These are phyloP conservation scores for Rhagonycha lutea DNA, from an alignment of 2,888 invertebrate species.

Conservation along the genomic window DNA sequence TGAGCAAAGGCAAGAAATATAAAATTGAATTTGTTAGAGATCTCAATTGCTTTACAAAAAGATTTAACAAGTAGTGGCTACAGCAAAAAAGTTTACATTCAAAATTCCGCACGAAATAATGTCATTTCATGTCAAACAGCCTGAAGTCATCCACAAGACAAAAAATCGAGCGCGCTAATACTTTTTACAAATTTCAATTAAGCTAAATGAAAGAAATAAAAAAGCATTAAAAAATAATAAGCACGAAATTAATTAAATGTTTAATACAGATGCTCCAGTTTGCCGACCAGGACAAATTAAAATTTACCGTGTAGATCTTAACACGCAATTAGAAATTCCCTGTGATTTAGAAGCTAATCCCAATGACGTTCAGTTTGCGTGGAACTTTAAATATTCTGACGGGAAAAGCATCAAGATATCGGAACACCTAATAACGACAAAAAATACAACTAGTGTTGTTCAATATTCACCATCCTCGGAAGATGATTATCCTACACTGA, in stretches of 20 bases:
- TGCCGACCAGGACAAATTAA: constrained; percentile 66
- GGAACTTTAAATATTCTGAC: constrained; percentile 70
- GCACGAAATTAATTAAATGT: neutral
- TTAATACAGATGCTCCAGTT: constrained; percentile 64
- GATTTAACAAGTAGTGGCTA: neutral
- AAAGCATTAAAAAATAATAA: neutral
- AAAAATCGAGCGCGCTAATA: neutral
- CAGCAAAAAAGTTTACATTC: neutral
- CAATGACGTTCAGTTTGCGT: constrained; percentile 60
- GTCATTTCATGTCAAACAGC: neutral
- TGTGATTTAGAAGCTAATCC: constrained; percentile 59
- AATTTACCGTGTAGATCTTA: constrained; percentile 69
- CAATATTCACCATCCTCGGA: constrained; percentile 68
- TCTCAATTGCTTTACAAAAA: neutral
- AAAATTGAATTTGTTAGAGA: neutral
- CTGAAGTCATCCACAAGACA: neutral
- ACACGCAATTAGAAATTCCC: constrained; percentile 63
- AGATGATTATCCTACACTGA: constrained; percentile 67
- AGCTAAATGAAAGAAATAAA: neutral
- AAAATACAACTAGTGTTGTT: constrained; percentile 63
- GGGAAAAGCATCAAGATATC: constrained; percentile 66
- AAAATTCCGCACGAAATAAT: no score
- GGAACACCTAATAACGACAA: constrained; percentile 60
- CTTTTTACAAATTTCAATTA: neutral
- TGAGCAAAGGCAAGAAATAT: neutral